Conservation (phyloP, 2,113 vertebrate genomes). For the Chaetops frenatus region DNA sequence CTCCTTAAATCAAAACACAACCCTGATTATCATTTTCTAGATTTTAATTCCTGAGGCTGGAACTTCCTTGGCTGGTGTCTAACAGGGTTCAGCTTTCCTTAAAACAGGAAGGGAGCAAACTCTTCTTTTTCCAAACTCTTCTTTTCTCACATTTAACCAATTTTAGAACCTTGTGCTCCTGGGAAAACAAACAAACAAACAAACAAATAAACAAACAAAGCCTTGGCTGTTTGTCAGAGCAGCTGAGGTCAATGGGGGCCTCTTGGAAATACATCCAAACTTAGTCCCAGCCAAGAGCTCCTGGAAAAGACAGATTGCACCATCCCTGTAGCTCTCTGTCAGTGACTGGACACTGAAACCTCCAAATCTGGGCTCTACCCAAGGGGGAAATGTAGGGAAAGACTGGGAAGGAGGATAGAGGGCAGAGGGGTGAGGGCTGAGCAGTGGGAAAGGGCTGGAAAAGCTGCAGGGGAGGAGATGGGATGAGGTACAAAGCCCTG, state of each 20-base stretch:
- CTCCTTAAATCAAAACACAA: background rate
- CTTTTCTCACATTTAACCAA: background rate
- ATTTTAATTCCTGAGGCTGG: background rate
- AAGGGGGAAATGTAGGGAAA: background rate
- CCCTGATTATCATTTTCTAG: background rate
- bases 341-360: background rate
- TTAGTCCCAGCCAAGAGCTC: background rate
- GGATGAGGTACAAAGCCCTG: background rate
- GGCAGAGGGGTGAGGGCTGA: background rate
- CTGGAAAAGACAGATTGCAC: background rate
- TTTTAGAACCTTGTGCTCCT: background rate
- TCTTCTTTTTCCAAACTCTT: background rate
- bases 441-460: background rate
- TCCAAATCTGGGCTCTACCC: background rate
- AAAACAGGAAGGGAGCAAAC: background rate
- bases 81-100: background rate
- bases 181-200: background rate
- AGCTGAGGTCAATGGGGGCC: background rate
- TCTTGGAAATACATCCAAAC: background rate
- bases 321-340: background rate
- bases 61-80: background rate
- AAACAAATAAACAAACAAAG: too few relatives aligned
- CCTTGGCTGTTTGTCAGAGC: background rate
- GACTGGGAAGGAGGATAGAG: background rate
- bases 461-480: background rate